These are phyloP conservation scores for Hippocampus zosterae DNA, from an alignment of 2,113 vertebrate genomes.

Conservation along the genomic window DNA sequence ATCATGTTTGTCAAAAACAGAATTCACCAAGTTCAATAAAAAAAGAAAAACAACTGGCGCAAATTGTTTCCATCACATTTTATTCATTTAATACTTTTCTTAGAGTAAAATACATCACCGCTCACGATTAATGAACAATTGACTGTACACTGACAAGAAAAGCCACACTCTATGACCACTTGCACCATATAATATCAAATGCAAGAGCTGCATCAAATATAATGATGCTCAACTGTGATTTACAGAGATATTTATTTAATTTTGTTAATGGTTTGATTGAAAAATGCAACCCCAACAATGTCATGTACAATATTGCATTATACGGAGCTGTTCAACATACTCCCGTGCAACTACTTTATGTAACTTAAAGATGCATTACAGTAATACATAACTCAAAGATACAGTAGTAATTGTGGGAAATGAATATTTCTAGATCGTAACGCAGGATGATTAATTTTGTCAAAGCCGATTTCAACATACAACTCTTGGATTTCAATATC, in stretches of 20 bases:
- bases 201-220: no score
- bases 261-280: no score
- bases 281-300: no score
- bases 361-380: no score
- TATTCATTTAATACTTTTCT: conserved; percentile 13
- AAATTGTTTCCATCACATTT: conserved; percentile 18
- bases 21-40: background rate
- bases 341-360: no score
- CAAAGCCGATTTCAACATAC: background rate
- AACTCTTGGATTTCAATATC: background rate
- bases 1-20: background rate
- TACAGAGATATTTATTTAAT: no score
- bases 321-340: no score
- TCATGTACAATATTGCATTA: no score
- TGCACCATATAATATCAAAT: no score
- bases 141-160: background rate
- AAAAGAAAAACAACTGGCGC: conserved; percentile 1
- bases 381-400: no score
- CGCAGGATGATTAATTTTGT: background rate
- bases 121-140: background rate
- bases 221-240: no score
- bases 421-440: background rate
- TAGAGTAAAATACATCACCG: background rate
- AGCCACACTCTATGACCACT: no score
- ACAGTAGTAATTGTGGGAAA: background rate